Percentiles rank a stretch among this genome's conserved stretches.
These are phyloP conservation scores for Genyomyrus donnyi DNA, from an alignment of 2,113 vertebrate species.

Conservation along the genomic window DNA sequence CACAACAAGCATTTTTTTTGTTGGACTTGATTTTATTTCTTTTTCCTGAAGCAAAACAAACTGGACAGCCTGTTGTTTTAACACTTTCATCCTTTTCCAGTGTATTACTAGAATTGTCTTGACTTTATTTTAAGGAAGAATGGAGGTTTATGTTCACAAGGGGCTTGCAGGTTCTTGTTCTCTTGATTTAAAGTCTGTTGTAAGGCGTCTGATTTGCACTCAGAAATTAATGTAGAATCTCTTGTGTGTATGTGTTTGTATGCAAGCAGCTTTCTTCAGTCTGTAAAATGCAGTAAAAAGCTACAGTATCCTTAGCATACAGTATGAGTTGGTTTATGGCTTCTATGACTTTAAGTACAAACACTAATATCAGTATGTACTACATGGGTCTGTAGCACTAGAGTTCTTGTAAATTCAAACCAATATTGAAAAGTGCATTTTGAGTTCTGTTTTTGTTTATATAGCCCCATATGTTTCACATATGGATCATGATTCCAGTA, in stretches of 20 bases:
- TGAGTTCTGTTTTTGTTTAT: slow-evolving; percentile 65
- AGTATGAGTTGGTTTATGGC: slow-evolving; percentile 77
- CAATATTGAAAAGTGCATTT: slow-evolving; percentile 61
- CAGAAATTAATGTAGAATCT: slow-evolving; percentile 85
- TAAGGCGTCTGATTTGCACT: slow-evolving; percentile 97
- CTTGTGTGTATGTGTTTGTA: slow-evolving; percentile 64
- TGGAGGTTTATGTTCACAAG: slow-evolving; percentile 47
- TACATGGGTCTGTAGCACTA: slow-evolving; percentile 80
- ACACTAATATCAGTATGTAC: slow-evolving; percentile 90
- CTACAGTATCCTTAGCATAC: slow-evolving; percentile 72
- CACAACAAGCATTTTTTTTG: slow-evolving; percentile 62
- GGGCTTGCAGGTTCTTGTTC: slow-evolving; percentile 61
- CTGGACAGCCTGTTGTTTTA: slow-evolving; percentile 70
- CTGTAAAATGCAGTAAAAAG: slow-evolving; percentile 84
- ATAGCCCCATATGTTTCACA: slow-evolving; percentile 34
- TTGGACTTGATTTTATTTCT: slow-evolving; percentile 57
- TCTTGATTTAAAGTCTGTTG: slow-evolving; percentile 73
- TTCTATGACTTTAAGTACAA: slow-evolving; percentile 73
- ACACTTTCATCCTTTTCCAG: slow-evolving; percentile 90
- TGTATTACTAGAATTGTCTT: slow-evolving; percentile 60
- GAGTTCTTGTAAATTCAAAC: slow-evolving; percentile 75
- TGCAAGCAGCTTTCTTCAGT: slow-evolving; percentile 86
- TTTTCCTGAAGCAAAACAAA: slow-evolving; percentile 78
- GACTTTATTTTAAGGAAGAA: slow-evolving; percentile 43
- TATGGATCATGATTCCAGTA: neutral